Conservation (phyloP, 2,113 vertebrate species). For the Chlorocebus sabaeus region DNA sequence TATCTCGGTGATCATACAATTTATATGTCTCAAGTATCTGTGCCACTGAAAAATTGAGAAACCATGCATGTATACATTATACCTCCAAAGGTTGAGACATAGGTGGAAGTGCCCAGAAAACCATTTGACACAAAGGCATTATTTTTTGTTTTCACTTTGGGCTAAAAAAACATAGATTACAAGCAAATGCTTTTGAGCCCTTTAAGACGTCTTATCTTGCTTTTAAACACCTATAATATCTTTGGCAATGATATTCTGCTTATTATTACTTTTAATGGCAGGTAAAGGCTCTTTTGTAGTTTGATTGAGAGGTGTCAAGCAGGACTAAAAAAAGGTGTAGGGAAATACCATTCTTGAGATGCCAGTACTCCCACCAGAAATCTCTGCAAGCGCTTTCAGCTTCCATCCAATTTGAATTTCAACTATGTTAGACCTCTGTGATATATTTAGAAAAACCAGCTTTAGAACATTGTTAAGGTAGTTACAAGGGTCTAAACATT, state of each 20-base stretch:
- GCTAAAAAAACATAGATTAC: neutral
- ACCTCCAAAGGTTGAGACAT: neutral
- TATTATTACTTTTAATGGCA: neutral
- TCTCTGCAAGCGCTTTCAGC: neutral
- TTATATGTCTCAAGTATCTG: neutral
- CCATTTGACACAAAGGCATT: neutral
- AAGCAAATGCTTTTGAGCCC: neutral
- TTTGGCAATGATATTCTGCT: neutral
- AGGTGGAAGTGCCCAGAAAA: neutral
- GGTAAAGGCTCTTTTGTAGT: neutral
- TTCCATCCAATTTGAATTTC: neutral
- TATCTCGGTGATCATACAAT: neutral
- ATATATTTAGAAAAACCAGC: constrained; percentile 31
- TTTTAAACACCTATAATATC: neutral
- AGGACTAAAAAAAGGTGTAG: neutral
- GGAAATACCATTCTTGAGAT: neutral
- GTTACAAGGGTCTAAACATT: neutral
- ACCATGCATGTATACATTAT: neutral
- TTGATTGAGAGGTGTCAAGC: constrained; percentile 52
- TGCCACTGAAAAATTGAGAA: neutral
- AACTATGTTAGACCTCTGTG: neutral
- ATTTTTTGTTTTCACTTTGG: neutral
- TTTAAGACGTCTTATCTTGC: constrained; percentile 15
- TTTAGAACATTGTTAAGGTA: neutral
- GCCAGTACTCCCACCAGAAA: neutral